A percentile compares a stretch with the other conserved stretches of the same genome.
phyloP scores from a whole-genome alignment of 2,113 vertebrate species.

The Thermophis baileyi region DNA sequence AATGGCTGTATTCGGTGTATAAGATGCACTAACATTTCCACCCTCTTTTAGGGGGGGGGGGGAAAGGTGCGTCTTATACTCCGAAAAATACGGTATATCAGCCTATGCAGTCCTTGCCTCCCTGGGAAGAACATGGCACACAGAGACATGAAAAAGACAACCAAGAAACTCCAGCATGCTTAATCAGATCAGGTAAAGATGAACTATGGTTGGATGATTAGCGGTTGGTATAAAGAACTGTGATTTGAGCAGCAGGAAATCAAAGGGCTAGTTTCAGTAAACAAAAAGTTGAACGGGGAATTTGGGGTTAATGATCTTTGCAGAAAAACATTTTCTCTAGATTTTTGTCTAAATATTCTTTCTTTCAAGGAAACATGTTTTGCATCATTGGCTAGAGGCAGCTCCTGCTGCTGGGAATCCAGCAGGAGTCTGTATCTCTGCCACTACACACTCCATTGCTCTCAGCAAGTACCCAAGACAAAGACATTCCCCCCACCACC shows the following conservation, averaged over 20 bases:
- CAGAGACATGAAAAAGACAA: background rate
- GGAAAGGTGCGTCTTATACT: too few species aligned
- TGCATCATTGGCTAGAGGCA: slow-evolving; percentile 66
- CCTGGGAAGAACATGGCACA: background rate
- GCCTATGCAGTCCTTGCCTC: background rate
- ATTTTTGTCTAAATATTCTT: slow-evolving; percentile 64
- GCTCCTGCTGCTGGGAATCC: slow-evolving; percentile 64
- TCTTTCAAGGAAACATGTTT: slow-evolving; percentile 66
- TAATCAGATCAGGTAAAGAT: too few species aligned
- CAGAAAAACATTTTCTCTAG: slow-evolving; percentile 45
- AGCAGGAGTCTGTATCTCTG: slow-evolving; percentile 52
- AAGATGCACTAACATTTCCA: too few species aligned
- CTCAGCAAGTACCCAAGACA: slow-evolving; percentile 53
- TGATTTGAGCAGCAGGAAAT: background rate
- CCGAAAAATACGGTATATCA: too few species aligned
- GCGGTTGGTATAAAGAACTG: background rate
- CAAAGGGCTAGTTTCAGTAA: rapidly evolving
- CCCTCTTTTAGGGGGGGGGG: too few species aligned
- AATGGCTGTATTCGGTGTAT: too few species aligned
- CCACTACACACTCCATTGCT: slow-evolving; percentile 50
- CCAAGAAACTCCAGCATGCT: too few species aligned
- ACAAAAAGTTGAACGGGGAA: background rate
- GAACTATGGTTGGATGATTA: background rate
- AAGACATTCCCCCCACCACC: background rate
- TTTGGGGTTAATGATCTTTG: slow-evolving; percentile 21